phyloP scores from a whole-genome alignment of 2,797 vertebrate genomes.

The Lepilemur ruficaudatus region DNA sequence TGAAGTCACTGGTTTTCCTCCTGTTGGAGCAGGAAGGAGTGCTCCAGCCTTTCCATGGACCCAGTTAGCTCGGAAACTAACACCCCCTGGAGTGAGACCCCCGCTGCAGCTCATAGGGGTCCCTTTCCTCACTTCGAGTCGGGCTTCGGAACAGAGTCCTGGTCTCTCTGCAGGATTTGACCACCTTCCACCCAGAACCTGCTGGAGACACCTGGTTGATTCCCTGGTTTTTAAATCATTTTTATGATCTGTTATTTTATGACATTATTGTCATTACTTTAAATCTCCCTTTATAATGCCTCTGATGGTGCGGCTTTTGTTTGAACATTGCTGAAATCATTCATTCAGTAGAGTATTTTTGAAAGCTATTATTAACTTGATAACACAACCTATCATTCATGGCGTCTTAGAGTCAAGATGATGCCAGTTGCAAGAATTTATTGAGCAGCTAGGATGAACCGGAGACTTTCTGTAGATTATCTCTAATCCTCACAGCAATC shows the following conservation, averaged over 20 bases:
- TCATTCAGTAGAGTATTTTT: neutral
- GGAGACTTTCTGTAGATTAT: neutral
- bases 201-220: neutral
- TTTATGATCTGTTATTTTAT: slow-evolving; percentile 23
- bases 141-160: neutral
- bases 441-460: neutral
- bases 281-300: slow-evolving; percentile 13
- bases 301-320: slow-evolving; percentile 44
- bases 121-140: neutral
- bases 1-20: neutral
- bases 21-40: neutral
- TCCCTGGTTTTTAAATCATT: neutral
- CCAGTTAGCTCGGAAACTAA: neutral
- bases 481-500: neutral
- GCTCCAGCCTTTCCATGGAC: neutral
- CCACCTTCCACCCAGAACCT: neutral
- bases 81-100: neutral
- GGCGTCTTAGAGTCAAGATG: neutral
- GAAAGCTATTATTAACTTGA: slow-evolving; percentile 51
- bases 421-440: neutral
- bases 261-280: slow-evolving; percentile 3
- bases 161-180: neutral
- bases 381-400: slow-evolving; percentile 26
- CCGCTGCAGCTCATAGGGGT: neutral
- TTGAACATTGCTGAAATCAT: neutral